Base-by-base conservation (phyloP, 23 tunicate genomes). In the Ciona savignyi region DNA sequence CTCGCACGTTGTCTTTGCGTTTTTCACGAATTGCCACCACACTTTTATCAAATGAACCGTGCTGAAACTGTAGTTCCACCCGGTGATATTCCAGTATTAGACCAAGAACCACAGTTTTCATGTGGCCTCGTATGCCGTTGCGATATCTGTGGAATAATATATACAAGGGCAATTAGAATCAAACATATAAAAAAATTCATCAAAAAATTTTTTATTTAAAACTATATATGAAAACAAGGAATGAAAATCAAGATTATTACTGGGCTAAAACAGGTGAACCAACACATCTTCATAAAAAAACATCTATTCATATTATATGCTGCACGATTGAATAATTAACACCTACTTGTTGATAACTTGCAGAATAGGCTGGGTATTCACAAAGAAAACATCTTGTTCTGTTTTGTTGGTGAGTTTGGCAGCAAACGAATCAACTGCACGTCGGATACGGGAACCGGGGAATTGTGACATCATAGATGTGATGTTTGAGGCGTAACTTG, bases 381-480 rank as follows among this genome's bases (percentile, higher is more conserved):
- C 84, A 30, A 91, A 85, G 70, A 91, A 91, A 29, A 91, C 97
- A 60, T 91, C 97, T 34, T 91, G 90, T 29, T 91, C 97, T 4
- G 83, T 26, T 66, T 91, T 84, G 63, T 76, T 91, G 51, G 77
- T 85, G 23, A 91, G 65, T 11, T 60, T 66, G 4, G 91, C 91
- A 22, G 97, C 97, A 60, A 78, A 80, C 26, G 84, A 28, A 30
- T 91, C 97, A 27, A 91, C 83, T 25, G 67, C 62, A 9, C 91
- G 83, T 35, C 83, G 78, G 19, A 91, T 91, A 30, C 86, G 70
- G 0, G 81, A 33, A 2, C 97, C 97, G 25, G 97, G 97, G 67
- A 91, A 91, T 63, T 91, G 97, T 9, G 97, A 73, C 86, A 91
- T 74, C 97, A 91, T 91, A 2, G 97, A 91, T 1, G 97, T 91